Evolutionary conservation across 2,797 vertebrate species (phyloP).

Genomic region (Heliangelus exortis): DNA sequence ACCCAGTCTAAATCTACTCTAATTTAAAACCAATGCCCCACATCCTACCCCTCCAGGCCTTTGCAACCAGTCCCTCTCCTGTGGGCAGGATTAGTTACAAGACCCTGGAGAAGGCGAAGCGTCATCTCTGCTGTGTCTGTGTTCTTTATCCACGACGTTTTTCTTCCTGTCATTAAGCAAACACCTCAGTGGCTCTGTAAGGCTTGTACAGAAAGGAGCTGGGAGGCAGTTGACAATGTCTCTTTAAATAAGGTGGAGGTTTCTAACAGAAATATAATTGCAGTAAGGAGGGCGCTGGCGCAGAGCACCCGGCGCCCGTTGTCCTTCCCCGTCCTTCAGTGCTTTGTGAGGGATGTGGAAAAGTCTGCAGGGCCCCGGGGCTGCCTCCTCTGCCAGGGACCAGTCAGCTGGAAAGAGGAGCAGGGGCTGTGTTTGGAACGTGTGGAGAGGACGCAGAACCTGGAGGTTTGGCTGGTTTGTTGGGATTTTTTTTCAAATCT

Average conservation of each 20-base stretch:
- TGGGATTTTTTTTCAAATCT: too few relatives aligned
- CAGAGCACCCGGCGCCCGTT: slow-evolving; percentile 6
- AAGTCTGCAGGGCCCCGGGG: slow-evolving; percentile 25
- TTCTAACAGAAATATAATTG: slow-evolving; percentile 44
- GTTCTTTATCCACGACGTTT: background rate
- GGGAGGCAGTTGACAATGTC: slow-evolving; percentile 42
- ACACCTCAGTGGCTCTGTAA: background rate
- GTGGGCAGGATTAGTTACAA: background rate
- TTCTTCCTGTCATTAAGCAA: background rate
- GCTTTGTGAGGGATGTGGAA: slow-evolving; percentile 34
- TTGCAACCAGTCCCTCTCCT: too few relatives aligned
- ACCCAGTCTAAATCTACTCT: too few relatives aligned
- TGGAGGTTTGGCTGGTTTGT: background rate
- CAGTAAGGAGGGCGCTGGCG: slow-evolving; percentile 29
- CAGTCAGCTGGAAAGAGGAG: slow-evolving; percentile 53
- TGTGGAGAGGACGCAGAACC: accelerated
- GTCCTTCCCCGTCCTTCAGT: slow-evolving; percentile 62
- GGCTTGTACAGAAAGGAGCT: background rate
- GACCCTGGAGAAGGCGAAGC: background rate
- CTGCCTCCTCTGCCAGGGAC: slow-evolving; percentile 18
- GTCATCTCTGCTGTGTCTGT: background rate
- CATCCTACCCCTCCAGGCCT: too few relatives aligned
- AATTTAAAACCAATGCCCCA: too few relatives aligned
- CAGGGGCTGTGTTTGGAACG: background rate
- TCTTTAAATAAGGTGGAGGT: slow-evolving; percentile 56